Base-by-base conservation (phyloP, 2,888 invertebrate species). In the Agrypnus murinus region DNA sequence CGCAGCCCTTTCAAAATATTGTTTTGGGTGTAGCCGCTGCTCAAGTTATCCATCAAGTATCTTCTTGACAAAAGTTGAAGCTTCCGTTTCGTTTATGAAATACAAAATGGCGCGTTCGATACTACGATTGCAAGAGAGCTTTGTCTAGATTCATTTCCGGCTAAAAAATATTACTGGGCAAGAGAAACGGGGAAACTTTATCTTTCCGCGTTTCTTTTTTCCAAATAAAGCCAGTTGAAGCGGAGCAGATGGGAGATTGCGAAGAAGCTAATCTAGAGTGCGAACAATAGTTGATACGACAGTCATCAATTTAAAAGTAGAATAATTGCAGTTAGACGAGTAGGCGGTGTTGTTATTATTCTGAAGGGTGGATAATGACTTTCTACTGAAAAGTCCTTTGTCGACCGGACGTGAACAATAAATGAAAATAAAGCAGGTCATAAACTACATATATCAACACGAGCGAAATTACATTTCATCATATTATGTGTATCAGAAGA, bases 251-350 rank as follows among this genome's bases (percentile, higher is more conserved):
- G 58, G 58, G 38, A 65, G 55, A 65, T 64, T 64, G 64, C 55
- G 53, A 64, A 65, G 46, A 57, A 55, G 65, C 65, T 65, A 65
- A 65, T 65, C 65, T 65, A 25, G 46, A 65, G 58, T 53, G 57
- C 65, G 65, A 65, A 65, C 65, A 65, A 65, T 65, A 65, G 65
- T 65, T 65, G 57, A 65, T 65, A 65, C 65, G 65, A 65, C 65
- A 58, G 65, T 65, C 57, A 65, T 65, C 65, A 65, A 65, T 65
- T 58, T 65, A 46, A 65, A 58, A 65, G 65, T 57, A 57, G 55
- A 58, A 65, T 65, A 65, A 65, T 65, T 65, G 58, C 15, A 36
- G 45, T 40, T 55, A 43, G 53, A 43, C 40, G 64, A 55, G 53
- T 15, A 63, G 50, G 55, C 53, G 55, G 50, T 64, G 53, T 64